These are phyloP conservation scores for Elephas maximus DNA, from an alignment of 2,113 vertebrate genomes.

Conservation along the genomic window DNA sequence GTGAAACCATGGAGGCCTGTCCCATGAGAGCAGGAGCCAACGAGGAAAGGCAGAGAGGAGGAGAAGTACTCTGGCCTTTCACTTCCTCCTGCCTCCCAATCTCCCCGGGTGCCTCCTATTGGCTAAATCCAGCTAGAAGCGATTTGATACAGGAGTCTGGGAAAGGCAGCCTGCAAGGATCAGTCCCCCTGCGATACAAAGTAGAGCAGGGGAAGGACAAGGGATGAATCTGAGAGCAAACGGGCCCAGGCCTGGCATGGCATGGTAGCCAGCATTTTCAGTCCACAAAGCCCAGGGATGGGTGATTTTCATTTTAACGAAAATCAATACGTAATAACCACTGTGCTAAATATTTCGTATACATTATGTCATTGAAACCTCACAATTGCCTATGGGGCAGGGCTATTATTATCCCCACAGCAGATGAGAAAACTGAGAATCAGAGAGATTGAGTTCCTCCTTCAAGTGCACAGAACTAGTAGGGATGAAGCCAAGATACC, in stretches of 20 bases:
- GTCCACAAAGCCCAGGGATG: background rate
- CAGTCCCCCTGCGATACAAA: background rate
- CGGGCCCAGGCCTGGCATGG: background rate
- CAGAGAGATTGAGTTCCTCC: background rate
- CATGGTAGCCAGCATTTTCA: background rate
- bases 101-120: background rate
- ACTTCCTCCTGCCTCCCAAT: background rate
- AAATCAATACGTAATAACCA: background rate
- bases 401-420: background rate
- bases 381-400: background rate
- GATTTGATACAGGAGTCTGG: background rate
- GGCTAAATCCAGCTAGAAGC: background rate
- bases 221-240: background rate
- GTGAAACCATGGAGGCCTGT: background rate
- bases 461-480: background rate
- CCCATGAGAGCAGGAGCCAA: background rate
- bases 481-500: background rate
- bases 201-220: background rate
- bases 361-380: background rate
- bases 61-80: background rate
- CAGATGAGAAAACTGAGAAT: slow-evolving; percentile 1
- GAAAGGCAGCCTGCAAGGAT: background rate
- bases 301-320: background rate
- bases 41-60: background rate
- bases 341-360: background rate